phyloP scores from a whole-genome alignment of 2,797 vertebrate genomes.

The Enteromius treurensis region DNA sequence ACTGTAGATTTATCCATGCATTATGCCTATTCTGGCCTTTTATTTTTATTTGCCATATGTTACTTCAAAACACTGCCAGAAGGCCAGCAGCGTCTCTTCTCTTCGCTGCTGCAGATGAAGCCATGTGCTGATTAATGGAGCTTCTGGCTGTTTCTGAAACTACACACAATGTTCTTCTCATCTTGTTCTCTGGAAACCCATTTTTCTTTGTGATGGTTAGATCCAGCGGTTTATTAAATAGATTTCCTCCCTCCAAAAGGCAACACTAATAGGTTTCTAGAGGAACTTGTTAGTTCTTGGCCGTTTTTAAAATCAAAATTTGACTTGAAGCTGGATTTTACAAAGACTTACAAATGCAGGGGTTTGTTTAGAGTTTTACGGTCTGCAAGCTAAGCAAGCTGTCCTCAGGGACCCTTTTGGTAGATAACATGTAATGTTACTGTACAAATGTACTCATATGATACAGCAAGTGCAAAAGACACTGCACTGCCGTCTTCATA shows the following conservation, averaged over 20 bases:
- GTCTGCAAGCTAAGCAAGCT: neutral
- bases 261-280: neutral
- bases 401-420: neutral
- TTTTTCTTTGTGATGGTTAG: neutral
- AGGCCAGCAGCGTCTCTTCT: neutral
- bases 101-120: neutral
- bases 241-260: neutral
- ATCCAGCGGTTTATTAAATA: neutral
- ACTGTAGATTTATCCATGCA: neutral
- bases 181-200: neutral
- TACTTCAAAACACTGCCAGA: neutral
- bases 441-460: neutral
- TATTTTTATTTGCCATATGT: conserved; percentile 4
- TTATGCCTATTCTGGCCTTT: neutral
- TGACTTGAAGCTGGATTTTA: neutral
- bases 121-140: neutral
- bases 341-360: neutral
- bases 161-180: neutral
- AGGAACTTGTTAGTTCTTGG: neutral
- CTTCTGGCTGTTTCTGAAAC: conserved; percentile 5
- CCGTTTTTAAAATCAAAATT: neutral
- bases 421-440: neutral
- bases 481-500: neutral
- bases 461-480: neutral
- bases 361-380: neutral